Conservation (phyloP, 2,888 invertebrate species). For the Nephrotoma appendiculata region DNA sequence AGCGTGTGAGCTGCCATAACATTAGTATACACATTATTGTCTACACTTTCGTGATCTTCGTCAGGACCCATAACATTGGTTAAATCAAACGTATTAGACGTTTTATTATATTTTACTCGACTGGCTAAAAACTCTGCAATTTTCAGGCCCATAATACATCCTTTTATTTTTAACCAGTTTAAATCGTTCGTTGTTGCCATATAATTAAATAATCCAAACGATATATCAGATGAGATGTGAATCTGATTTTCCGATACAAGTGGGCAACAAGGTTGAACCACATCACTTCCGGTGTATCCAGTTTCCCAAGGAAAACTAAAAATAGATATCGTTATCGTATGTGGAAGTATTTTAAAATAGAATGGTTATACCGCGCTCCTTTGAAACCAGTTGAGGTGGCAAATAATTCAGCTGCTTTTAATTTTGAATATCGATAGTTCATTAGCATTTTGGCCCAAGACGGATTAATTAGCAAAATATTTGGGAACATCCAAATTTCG, state of each 20-base stretch:
- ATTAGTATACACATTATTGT: constrained; percentile 44
- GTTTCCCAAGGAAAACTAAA: constrained; percentile 46
- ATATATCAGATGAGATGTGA: constrained; percentile 43
- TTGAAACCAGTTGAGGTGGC: constrained; percentile 37
- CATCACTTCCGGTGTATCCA: constrained; percentile 43
- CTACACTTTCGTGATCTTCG: constrained; percentile 42
- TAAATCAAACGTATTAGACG: not conserved
- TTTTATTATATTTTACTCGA: constrained; percentile 12
- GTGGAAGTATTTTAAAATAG: not conserved
- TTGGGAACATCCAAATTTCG: constrained; percentile 47
- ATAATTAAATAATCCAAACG: constrained; percentile 33
- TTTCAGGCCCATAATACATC: constrained; percentile 39
- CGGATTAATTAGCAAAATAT: constrained; percentile 37
- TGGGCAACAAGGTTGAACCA: constrained; percentile 43
- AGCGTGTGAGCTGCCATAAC: constrained; percentile 41
- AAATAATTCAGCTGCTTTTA: constrained; percentile 36
- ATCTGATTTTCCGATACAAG: constrained; percentile 40
- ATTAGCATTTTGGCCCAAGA: constrained; percentile 35
- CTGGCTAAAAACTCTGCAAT: constrained; percentile 45
- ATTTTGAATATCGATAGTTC: constrained; percentile 37
- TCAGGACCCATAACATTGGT: constrained; percentile 48
- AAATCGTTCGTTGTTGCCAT: constrained; percentile 21
- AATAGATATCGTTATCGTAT: too few relatives aligned
- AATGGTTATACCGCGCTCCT: constrained; percentile 22
- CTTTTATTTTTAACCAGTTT: constrained; percentile 28